A percentile compares a stretch with the other conserved stretches of the same genome.
These are phyloP conservation scores for Zeugodacus cucurbitae DNA, from an alignment of 1,140 invertebrate genomes.

Conservation along the genomic window DNA sequence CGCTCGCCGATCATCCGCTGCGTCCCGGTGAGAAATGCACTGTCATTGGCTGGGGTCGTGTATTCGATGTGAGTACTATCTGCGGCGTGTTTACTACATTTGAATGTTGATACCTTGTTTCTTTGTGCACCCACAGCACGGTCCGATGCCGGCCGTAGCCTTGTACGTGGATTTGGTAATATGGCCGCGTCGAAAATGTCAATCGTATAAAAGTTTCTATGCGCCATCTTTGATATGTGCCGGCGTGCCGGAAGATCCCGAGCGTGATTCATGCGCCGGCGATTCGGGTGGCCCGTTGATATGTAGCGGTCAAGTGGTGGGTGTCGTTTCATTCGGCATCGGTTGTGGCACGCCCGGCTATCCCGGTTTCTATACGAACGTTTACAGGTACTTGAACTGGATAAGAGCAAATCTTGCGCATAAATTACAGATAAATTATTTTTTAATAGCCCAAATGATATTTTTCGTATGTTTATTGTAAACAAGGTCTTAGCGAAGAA, in stretches of 20 bases:
- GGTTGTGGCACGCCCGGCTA: constrained; percentile 73
- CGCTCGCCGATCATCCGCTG: neutral
- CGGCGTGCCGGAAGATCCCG: constrained; percentile 39
- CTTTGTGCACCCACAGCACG: neutral
- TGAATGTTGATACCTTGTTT: neutral
- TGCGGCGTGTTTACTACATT: neutral
- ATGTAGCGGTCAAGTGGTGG: constrained; percentile 60
- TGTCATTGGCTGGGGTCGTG: neutral
- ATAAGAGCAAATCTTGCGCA: constrained; percentile 47
- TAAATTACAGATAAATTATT: too few relatives aligned
- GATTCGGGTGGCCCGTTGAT: constrained; percentile 58
- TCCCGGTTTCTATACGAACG: constrained; percentile 79
- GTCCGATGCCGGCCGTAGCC: neutral
- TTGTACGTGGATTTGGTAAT: neutral
- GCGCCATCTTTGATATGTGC: constrained; percentile 50
- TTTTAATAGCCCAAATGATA: neutral
- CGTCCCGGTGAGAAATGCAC: neutral
- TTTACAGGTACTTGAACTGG: constrained; percentile 70
- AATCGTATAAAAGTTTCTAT: neutral
- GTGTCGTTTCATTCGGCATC: constrained; percentile 76
- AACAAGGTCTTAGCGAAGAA: too few relatives aligned
- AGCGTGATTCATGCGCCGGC: constrained; percentile 55
- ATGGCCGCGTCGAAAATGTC: neutral
- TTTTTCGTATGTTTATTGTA: neutral
- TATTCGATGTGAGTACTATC: neutral